phyloP scores from a whole-genome alignment of 2,888 invertebrate genomes.

The Ptychoptera contaminata region DNA sequence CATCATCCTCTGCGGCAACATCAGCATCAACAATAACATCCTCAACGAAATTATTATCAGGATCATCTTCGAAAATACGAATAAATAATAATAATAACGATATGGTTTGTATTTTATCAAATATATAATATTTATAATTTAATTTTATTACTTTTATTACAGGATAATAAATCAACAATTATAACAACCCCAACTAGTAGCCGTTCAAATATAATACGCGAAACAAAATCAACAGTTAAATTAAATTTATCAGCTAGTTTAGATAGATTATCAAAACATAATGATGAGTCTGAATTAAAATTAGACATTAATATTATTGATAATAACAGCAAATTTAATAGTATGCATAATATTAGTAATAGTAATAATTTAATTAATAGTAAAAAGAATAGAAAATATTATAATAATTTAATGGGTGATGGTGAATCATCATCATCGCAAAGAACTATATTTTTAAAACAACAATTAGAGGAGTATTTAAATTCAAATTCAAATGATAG shows the following conservation, averaged over 20 bases:
- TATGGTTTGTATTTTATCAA: too few relatives aligned
- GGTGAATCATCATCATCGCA: neutral
- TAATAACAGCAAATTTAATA: neutral
- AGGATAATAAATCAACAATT: neutral
- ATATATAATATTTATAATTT: too few relatives aligned
- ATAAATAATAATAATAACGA: too few relatives aligned
- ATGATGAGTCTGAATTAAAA: neutral
- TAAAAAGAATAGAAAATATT: neutral
- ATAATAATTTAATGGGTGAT: neutral
- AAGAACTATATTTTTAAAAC: neutral
- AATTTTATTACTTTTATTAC: too few relatives aligned
- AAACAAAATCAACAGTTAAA: constrained; percentile 31
- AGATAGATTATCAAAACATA: constrained; percentile 8
- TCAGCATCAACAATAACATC: neutral
- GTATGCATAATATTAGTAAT: constrained; percentile 1
- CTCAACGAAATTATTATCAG: neutral
- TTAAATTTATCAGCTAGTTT: constrained; percentile 25
- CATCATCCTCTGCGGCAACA: neutral
- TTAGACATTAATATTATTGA: too few relatives aligned
- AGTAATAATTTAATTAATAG: constrained; percentile 1
- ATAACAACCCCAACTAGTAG: constrained; percentile 28
- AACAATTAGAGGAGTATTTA: constrained; percentile 9
- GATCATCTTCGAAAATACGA: too few relatives aligned
- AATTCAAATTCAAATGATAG: constrained; percentile 28
- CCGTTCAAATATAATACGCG: constrained; percentile 23